Conservation (phyloP, 1,140 invertebrate genomes). For the Gryllus bimaculatus region DNA sequence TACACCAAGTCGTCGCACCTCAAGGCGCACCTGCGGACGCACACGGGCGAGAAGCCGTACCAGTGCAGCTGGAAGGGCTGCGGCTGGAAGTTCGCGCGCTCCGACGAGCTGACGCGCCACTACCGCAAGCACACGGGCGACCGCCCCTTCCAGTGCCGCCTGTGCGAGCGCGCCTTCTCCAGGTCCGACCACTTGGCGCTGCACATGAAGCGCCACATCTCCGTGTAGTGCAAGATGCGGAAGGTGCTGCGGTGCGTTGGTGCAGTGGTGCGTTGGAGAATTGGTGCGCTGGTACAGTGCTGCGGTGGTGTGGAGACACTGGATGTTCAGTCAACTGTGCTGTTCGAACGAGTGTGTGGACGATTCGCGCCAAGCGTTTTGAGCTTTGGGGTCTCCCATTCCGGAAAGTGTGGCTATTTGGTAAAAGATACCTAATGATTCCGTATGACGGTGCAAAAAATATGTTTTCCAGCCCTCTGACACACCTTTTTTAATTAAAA, state of each 20-base stretch:
- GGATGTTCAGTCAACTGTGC: not conserved
- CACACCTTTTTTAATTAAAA: too few relatives aligned
- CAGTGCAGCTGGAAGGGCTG: slow-evolving; percentile 60
- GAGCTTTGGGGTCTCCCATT: not conserved
- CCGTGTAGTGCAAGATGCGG: slow-evolving; percentile 33
- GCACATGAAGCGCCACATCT: slow-evolving; percentile 52
- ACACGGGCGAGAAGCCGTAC: slow-evolving; percentile 66
- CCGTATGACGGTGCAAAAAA: too few relatives aligned
- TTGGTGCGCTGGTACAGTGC: not conserved
- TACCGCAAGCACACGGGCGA: slow-evolving; percentile 55
- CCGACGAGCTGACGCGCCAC: slow-evolving; percentile 59
- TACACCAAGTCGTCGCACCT: slow-evolving; percentile 66
- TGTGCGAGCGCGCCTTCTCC: slow-evolving; percentile 54
- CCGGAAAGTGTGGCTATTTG: not conserved
- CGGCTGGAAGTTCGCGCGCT: slow-evolving; percentile 63
- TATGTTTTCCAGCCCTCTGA: too few relatives aligned
- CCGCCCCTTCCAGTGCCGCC: slow-evolving; percentile 47
- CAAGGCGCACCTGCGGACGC: slow-evolving; percentile 61
- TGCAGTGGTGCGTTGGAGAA: not conserved
- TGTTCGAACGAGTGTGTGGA: not conserved
- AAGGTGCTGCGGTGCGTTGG: not conserved
- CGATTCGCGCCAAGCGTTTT: not conserved
- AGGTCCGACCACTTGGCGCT: slow-evolving; percentile 55
- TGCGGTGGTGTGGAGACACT: not conserved
- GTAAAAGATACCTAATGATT: too few relatives aligned